Percentiles rank a stretch among this genome's conserved stretches.
Evolutionary conservation across 1,140 invertebrate genomes (phyloP).

Genomic region (Drosophila pachea): DNA sequence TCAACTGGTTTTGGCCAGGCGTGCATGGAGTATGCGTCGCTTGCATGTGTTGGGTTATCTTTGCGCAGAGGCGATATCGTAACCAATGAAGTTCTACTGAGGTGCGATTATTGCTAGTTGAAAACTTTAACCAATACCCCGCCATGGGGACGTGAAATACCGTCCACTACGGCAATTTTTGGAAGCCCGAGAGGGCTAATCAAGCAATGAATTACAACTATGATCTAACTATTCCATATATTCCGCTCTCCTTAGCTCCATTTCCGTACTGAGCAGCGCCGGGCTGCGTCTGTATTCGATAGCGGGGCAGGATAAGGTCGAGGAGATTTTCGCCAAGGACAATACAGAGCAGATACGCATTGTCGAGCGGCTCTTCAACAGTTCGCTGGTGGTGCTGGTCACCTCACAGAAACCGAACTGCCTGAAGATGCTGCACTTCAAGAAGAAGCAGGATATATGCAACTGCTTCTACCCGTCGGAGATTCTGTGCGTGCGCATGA

Average conservation of each 20-base stretch:
- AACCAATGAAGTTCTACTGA: slow-evolving; percentile 69
- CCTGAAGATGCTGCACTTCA: slow-evolving; percentile 95
- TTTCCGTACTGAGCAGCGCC: slow-evolving; percentile 63
- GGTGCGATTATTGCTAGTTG: slow-evolving; percentile 74
- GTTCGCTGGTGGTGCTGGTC: slow-evolving; percentile 76
- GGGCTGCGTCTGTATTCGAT: slow-evolving; percentile 72
- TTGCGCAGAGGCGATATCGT: slow-evolving; percentile 70
- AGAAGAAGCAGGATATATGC: slow-evolving; percentile 98
- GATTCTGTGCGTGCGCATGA: slow-evolving; percentile 96
- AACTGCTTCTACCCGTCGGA: slow-evolving; percentile 99
- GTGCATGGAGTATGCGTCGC: slow-evolving; percentile 24
- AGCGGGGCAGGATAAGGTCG: slow-evolving; percentile 66
- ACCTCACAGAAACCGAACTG: slow-evolving; percentile 75
- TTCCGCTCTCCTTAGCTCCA: slow-evolving; percentile 63
- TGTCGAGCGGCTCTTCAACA: slow-evolving; percentile 77
- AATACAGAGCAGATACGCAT: slow-evolving; percentile 75
- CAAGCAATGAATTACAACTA: slow-evolving; percentile 48
- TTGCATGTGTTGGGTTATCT: slow-evolving; percentile 78
- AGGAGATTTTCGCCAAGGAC: slow-evolving; percentile 77
- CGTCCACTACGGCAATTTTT: slow-evolving; percentile 94
- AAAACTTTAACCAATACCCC: slow-evolving; percentile 70
- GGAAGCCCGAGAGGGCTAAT: slow-evolving; percentile 81
- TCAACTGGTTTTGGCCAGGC: slow-evolving; percentile 44
- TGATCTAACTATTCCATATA: too few relatives aligned
- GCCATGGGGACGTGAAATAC: slow-evolving; percentile 91